These are phyloP conservation scores for Xanthorhoe spadicearia DNA, from an alignment of 2,888 invertebrate genomes.

Conservation along the genomic window DNA sequence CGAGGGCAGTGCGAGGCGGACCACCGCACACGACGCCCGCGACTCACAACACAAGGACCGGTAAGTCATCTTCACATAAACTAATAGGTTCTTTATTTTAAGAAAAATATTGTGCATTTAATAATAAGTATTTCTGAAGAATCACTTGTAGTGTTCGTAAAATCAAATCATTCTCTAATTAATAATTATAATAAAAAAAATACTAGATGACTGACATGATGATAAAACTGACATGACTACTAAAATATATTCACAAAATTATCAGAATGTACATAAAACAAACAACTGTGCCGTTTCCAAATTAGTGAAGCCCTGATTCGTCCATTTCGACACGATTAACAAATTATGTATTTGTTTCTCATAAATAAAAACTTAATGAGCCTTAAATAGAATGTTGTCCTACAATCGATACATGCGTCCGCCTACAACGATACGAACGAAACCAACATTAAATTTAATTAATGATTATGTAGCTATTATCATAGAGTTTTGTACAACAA, in stretches of 20 bases:
- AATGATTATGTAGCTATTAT: conserved; percentile 68
- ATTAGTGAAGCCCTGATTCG: conserved; percentile 34
- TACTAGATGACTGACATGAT: background rate
- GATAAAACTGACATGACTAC: background rate
- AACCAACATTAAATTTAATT: conserved; percentile 67
- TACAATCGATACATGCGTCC: conserved; percentile 61
- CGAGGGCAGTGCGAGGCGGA: conserved; percentile 86
- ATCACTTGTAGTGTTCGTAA: too few species aligned
- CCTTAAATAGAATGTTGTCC: conserved; percentile 77
- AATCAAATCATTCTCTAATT: background rate
- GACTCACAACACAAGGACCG: conserved; percentile 71
- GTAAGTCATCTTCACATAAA: conserved; percentile 59
- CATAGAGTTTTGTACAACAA: conserved; percentile 61
- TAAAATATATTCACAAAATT: background rate
- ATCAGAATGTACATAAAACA: conserved; percentile 15
- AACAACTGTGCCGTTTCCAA: conserved; percentile 27
- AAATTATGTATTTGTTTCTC: conserved; percentile 44
- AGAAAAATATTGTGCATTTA: background rate
- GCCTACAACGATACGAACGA: conserved; percentile 61
- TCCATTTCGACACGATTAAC: conserved; percentile 35
- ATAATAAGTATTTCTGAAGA: background rate
- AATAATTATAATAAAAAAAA: background rate
- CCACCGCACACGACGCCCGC: conserved; percentile 72
- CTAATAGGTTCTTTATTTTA: background rate
- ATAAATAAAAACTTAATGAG: conserved; percentile 55